Conservation (phyloP, 2,797 vertebrate species). For the Anguilla obscura region DNA sequence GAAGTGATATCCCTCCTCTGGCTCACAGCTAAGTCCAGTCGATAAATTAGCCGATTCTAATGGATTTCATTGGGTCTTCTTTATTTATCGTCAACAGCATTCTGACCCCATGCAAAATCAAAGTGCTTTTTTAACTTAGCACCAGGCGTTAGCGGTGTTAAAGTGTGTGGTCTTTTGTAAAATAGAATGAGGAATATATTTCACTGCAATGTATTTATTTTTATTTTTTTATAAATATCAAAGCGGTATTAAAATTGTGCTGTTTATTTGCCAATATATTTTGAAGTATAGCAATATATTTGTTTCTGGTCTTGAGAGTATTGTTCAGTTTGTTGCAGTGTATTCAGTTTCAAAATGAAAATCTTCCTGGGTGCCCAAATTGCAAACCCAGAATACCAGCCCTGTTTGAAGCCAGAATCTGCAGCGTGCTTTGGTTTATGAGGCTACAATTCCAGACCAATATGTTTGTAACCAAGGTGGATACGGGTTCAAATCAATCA, state of each 20-base stretch:
- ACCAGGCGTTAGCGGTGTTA: background rate
- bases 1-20: background rate
- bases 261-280: no score
- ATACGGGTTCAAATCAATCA: background rate
- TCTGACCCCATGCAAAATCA: slow-evolving; percentile 1
- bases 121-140: slow-evolving; percentile 4
- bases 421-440: background rate
- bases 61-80: background rate
- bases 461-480: background rate
- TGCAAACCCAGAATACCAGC: background rate
- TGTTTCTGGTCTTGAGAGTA: no score
- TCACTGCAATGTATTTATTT: no score
- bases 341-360: background rate
- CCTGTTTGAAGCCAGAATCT: background rate
- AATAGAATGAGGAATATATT: no score
- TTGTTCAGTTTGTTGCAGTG: no score
- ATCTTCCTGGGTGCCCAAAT: background rate
- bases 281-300: no score
- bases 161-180: background rate
- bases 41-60: background rate
- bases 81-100: background rate
- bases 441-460: background rate
- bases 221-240: no score
- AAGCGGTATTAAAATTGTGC: no score
- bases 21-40: background rate